Percentiles rank a stretch among this genome's conserved stretches.
Evolutionary conservation across 2,888 invertebrate genomes (phyloP).

Genomic region (Mythimna lalbum): DNA sequence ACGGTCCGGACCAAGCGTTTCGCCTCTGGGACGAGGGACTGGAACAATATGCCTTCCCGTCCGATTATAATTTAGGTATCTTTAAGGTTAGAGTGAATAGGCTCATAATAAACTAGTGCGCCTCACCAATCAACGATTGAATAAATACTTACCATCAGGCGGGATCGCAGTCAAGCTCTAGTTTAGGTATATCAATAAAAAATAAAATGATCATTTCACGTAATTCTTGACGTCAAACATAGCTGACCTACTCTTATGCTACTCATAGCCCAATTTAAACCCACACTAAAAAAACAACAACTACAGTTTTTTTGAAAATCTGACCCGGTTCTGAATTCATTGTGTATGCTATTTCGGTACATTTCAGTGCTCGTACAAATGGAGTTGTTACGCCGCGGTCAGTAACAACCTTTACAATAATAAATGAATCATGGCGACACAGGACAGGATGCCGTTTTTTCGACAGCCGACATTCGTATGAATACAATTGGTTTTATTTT

Average conservation of each 20-base stretch:
- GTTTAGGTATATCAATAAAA: too few relatives aligned
- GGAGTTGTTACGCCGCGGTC: constrained; percentile 60
- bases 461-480: constrained; percentile 45
- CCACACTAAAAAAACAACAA: constrained; percentile 17
- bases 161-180: too few relatives aligned
- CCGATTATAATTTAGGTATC: too few relatives aligned
- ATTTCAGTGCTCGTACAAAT: constrained; percentile 61
- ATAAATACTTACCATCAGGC: too few relatives aligned
- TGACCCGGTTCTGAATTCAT: constrained; percentile 53
- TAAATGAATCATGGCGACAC: constrained; percentile 63
- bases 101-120: too few relatives aligned
- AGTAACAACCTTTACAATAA: constrained; percentile 64
- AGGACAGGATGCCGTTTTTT: constrained; percentile 54
- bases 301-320: constrained; percentile 48
- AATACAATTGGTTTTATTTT: constrained; percentile 59
- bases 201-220: too few relatives aligned
- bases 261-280: constrained; percentile 19
- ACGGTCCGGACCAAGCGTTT: too few relatives aligned
- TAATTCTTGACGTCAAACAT: background rate
- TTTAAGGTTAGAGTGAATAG: too few relatives aligned
- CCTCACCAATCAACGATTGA: too few relatives aligned
- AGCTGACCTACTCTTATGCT: background rate
- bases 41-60: too few relatives aligned
- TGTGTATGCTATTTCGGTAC: constrained; percentile 60
- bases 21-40: too few relatives aligned